Base-by-base conservation (phyloP, 35 echinoderm and acorn worm genomes). In the Anneissia japonica region DNA sequence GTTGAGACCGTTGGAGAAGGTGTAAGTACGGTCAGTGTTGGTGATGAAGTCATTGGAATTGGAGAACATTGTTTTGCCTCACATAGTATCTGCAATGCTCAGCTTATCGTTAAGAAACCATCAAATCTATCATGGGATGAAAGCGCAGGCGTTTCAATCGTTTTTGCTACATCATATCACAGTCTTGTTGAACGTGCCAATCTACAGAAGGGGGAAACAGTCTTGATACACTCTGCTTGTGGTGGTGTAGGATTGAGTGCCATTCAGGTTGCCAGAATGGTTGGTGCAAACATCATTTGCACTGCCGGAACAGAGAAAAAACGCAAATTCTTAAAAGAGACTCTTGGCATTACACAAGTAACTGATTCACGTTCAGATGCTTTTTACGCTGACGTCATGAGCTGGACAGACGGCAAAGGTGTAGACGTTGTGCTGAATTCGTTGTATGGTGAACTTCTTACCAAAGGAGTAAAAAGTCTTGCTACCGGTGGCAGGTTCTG, bases 161-260 rank as follows among this genome's bases (percentile, higher is more conserved):
- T 88, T 72, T 90, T 97, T 82, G 72, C 90, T 33, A 81, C 84
- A 34, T 87, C 94, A 36, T 93, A 93, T 72, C 51, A 90, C 37
- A 87, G 91, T 72, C 81, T 97, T 11, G 56, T 90, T 76, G 84
- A 93, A 79, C 81, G 94, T 76, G 91, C 94, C 29, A 90, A 88
- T 21, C 31, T 97, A 14, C 77, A 30, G 32, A 83, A 75, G 23
- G 91, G 86, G 17, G 91, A 97, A 55, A 84, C 80, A 31, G 17
- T 93, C 36, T 82, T 97, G 13, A 87, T 97, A 74, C 79, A 84
- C 13, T 89, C 84, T 30, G 33, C 84, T 5, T 30, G 84, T 72
- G 72, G 36, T 30, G 79, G 77, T 30, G 40, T 97, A 29, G n/a
- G 87, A 2, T 40, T 77, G 36, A 91, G 91, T 34, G 91, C 91